Conservation (phyloP, 2,888 invertebrate species). For the Cepaea hortensis region DNA sequence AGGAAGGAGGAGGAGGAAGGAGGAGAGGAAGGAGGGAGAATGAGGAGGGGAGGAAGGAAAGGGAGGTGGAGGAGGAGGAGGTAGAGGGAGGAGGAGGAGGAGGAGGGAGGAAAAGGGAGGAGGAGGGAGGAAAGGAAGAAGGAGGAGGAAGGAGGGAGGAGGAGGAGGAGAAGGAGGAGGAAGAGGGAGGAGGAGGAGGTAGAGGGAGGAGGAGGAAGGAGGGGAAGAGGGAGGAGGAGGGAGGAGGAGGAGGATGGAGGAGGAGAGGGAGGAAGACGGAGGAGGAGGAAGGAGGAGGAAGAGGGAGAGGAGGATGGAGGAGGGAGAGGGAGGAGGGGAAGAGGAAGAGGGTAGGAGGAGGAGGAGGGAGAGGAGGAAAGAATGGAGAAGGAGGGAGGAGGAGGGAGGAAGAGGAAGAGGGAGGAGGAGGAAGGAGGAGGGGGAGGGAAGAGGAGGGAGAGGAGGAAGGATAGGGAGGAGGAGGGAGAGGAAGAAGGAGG, state of each 20-base stretch:
- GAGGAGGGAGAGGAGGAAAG: too few species aligned
- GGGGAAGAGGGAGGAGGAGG: neutral
- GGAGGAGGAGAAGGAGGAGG: neutral
- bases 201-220: neutral
- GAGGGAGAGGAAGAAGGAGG: too few species aligned
- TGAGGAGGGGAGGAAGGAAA: neutral
- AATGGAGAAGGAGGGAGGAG: neutral
- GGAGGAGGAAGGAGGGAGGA: neutral
- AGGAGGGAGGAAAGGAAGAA: neutral
- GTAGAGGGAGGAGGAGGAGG: neutral
- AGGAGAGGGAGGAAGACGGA: too few species aligned
- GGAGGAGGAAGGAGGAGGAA: too few species aligned
- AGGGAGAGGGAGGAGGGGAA: too few species aligned
- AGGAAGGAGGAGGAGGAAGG: neutral
- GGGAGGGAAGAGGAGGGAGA: too few species aligned
- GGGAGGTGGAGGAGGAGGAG: neutral
- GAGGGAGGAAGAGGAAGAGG: neutral
- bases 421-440: neutral
- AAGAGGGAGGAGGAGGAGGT: neutral
- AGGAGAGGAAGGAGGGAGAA: neutral
- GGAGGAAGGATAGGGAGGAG: too few species aligned
- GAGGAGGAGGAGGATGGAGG: too few species aligned
- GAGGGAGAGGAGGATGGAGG: too few species aligned
- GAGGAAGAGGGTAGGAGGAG: too few species aligned
- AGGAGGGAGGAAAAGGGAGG: neutral